Evolutionary conservation across 2,113 vertebrate species (phyloP), one percentile per base, ranked within the genome.

Genomic region (Camelus bactrianus): DNA sequence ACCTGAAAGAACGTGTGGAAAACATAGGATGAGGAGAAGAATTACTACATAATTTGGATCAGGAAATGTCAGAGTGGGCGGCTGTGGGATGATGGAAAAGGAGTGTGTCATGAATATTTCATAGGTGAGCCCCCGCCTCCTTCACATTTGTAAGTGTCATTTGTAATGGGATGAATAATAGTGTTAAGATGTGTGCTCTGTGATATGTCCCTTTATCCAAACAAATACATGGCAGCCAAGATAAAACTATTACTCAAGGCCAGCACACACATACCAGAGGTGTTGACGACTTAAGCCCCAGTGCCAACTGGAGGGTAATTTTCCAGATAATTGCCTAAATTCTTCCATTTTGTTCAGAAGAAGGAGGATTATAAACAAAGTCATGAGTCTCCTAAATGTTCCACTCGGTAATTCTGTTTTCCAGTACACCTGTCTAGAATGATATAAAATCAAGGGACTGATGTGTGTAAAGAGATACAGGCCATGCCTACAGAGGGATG

Each of bases 11-110:
- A 98, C 83, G 84, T 98, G 97, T 97, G 93, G 96, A 97, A 97
- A 97, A 98, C 96, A 97, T 70, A 96, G 97, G 93, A 95, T 20
- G 9, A 94, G 93, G 79, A 97, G 95, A 97, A 50, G 97, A 95
- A 97, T 96, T 96, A 97, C 2, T 35, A 96, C 82, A 70, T 70
- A 96, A 83, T 94, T 98, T 97, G 87, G 93, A 96, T 96, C 75
- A 92, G 97, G 96, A 98, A 98, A 98, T 98, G 98, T 98, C 98
- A 98, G 94, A 48, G 98, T 98, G 91, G 98, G 98, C 28, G 97
- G 98, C 93, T 80, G 97, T 97, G 95, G 97, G 97, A 97, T 94
- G 97, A 96, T 96, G 91, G 98, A 95, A 98, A 98, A 97, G 96
- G 96, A 89, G 48, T 82, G 94, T 97, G 96, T 98, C 93, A 96